Percentiles rank a stretch among this genome's conserved stretches.
These are phyloP conservation scores for Perca flavescens DNA, from an alignment of 2,113 vertebrate species.

Conservation along the genomic window DNA sequence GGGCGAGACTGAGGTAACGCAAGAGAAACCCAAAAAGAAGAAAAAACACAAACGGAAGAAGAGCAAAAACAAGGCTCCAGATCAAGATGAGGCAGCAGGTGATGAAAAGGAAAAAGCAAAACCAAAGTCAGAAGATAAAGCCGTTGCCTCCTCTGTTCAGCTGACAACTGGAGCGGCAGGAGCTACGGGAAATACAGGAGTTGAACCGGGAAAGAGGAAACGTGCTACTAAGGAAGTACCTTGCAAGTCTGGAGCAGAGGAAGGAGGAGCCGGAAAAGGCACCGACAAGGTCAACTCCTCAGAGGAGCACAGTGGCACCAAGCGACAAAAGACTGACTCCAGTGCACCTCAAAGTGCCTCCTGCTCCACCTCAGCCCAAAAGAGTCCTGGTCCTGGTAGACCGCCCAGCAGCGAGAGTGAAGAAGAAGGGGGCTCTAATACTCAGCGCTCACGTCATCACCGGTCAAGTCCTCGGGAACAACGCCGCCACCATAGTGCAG, in stretches of 20 bases:
- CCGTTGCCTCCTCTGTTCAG: slow-evolving; percentile 48
- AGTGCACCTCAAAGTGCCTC: slow-evolving; percentile 74
- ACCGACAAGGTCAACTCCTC: slow-evolving; percentile 78
- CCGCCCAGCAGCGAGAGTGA: slow-evolving; percentile 93
- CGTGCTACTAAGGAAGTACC: slow-evolving; percentile 84
- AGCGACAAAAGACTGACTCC: slow-evolving; percentile 80
- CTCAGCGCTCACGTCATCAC: slow-evolving; percentile 85
- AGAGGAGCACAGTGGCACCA: slow-evolving; percentile 87
- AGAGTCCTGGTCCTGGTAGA: slow-evolving; percentile 71
- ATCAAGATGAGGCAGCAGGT: slow-evolving; percentile 63
- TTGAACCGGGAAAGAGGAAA: slow-evolving; percentile 86
- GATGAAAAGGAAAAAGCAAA: slow-evolving; percentile 73
- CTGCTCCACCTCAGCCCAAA: slow-evolving; percentile 84
- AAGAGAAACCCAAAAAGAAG: slow-evolving; percentile 92
- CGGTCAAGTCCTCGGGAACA: slow-evolving; percentile 86
- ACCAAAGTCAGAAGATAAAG: slow-evolving; percentile 78
- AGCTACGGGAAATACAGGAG: slow-evolving; percentile 66
- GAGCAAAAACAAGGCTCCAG: slow-evolving; percentile 81
- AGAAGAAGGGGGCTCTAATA: slow-evolving; percentile 86
- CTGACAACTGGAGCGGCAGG: slow-evolving; percentile 33
- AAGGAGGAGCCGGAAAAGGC: slow-evolving; percentile 65
- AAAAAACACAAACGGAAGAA: slow-evolving; percentile 95
- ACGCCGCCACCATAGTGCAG: slow-evolving; percentile 90
- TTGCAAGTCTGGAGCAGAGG: slow-evolving; percentile 80
- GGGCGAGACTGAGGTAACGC: slow-evolving; percentile 77